Percentiles rank a stretch among this genome's conserved stretches.
Conservation (phyloP, 2,113 vertebrate genomes). For the Phrynosoma blainvillii region DNA sequence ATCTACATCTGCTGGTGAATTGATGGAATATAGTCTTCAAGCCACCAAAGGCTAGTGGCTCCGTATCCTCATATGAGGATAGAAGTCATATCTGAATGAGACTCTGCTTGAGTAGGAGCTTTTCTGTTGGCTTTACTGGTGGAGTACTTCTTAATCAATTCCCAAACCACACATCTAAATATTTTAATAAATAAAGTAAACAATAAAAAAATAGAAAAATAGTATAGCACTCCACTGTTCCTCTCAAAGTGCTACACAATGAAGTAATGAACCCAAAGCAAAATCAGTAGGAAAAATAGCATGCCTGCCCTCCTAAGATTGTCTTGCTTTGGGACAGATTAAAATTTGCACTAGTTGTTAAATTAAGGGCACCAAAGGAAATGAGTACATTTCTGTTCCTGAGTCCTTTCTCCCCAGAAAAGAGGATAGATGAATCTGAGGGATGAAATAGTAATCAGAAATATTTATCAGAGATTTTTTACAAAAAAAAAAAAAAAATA, state of each 20-base stretch:
- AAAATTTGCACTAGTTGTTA: background rate
- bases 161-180: background rate
- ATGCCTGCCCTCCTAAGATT: background rate
- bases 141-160: too few relatives aligned
- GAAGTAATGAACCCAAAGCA: background rate
- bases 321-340: conserved; percentile 16
- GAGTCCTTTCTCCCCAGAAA: too few relatives aligned
- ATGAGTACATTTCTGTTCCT: background rate
- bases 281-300: background rate
- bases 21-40: too few relatives aligned
- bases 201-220: background rate
- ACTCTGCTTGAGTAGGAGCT: background rate
- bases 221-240: background rate
- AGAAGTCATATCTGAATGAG: background rate
- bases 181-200: background rate
- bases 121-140: background rate
- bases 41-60: background rate
- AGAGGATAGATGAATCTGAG: conserved; percentile 16
- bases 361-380: background rate
- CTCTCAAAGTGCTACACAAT: background rate
- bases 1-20: too few relatives aligned
- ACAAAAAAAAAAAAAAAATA: conserved; percentile 17
- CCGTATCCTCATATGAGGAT: background rate
- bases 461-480: conserved; percentile 42
- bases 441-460: conserved; percentile 35